A percentile compares a stretch with the other conserved stretches of the same genome.
These are phyloP conservation scores for Cromileptes altivelis DNA, from an alignment of 2,113 vertebrate species.

Conservation along the genomic window DNA sequence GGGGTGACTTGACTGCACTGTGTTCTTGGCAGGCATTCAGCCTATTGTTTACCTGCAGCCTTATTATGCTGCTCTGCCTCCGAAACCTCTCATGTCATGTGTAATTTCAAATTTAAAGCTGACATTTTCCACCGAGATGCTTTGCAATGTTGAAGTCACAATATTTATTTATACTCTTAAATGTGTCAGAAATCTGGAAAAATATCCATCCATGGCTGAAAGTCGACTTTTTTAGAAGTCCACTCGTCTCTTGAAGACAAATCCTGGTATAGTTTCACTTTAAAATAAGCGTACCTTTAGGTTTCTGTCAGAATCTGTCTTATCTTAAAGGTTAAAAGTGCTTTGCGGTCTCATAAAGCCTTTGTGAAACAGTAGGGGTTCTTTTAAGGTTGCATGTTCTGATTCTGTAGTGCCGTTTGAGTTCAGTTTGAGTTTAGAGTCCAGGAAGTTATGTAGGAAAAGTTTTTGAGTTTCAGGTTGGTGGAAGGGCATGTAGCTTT, in stretches of 20 bases:
- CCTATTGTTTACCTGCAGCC: slow-evolving; percentile 48
- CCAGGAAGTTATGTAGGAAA: neutral
- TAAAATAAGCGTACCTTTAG: neutral
- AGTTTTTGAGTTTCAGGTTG: neutral
- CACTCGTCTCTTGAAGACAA: neutral
- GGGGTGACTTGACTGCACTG: slow-evolving; percentile 14
- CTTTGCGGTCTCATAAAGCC: neutral
- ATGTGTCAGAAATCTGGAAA: neutral
- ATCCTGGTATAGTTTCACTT: neutral
- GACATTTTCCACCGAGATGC: slow-evolving; percentile 1
- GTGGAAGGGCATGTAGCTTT: neutral
- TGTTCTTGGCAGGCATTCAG: slow-evolving; percentile 23
- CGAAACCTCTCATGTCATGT: neutral
- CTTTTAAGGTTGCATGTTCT: neutral
- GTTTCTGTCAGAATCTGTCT: neutral
- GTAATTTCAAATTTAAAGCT: slow-evolving; percentile 24
- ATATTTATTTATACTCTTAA: neutral
- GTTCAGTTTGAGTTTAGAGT: neutral
- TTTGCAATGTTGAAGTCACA: neutral
- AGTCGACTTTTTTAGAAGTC: neutral
- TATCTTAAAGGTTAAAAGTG: neutral
- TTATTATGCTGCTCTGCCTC: neutral
- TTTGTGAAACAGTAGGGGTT: neutral
- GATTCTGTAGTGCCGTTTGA: neutral
- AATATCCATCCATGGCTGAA: neutral